Base-by-base conservation (phyloP, 2,113 vertebrate species). In the Rhadina sibilatrix region DNA sequence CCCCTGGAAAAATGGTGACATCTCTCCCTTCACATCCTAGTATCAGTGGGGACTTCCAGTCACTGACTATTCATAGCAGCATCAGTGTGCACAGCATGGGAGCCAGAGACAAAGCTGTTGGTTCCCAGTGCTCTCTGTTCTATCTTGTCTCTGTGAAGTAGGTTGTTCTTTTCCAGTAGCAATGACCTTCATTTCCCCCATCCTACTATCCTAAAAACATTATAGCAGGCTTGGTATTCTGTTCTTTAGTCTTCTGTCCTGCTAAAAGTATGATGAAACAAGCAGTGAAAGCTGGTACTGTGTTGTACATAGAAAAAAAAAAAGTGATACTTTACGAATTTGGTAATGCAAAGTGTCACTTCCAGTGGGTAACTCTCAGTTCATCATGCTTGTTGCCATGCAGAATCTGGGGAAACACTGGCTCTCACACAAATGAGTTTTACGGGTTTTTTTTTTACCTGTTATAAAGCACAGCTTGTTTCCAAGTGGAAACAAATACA, bases 401-500 rank as follows among this genome's bases (percentile, higher is more conserved):
- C 24, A 86, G 37, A 83, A 59, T 40, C 64, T 88, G 68, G 25
- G 23, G n/a, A 92, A 88, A 85, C n/a, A 22, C 27, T 91, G 75
- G 14, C 50, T 47, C 38, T 66, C 40, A 61, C 47, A 78, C n/a
- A 83, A 83, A 37, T 63, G 13, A 52, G 10, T 59, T 95, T 88
- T 44, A 40, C 2, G 4, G 30, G 12, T 74, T 70, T 33, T 80
- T 72, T 85, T 71, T 85, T 92, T 72, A 46, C 0, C 1, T 59
- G 33, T 70, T 85, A 56, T 37, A 66, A 93, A 93, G 20, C 42
- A 92, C 15, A 90, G 24, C 27, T 91, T 78, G 20, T 83, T 93
- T 93, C 64, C 63, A 91, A 90, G 30, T 83, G 54, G 71, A 95
- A 88, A 85, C 31, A 79, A 87, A 79, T 85, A 76, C n/a, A 77